Conservation (phyloP, 2,113 vertebrate species). For the Heterochromis multidens region DNA sequence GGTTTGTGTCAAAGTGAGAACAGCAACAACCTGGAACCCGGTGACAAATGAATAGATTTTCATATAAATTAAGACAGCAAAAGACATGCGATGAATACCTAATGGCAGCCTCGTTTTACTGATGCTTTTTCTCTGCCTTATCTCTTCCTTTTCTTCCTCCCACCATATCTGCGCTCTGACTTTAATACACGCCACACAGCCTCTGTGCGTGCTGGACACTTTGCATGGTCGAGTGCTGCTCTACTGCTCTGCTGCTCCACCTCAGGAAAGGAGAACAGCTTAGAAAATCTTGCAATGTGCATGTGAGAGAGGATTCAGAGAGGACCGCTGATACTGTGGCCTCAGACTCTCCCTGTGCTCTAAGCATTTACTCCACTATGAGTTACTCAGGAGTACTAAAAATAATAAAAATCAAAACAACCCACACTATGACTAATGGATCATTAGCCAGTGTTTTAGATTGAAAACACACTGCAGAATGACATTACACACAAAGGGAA, state of each 20-base stretch:
- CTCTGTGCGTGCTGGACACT: constrained; percentile 19
- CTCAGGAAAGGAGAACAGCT: background rate
- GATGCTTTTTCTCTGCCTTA: background rate
- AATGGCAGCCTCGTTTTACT: background rate
- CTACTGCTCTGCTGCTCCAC: background rate
- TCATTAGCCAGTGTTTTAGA: background rate
- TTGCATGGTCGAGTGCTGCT: constrained; percentile 14
- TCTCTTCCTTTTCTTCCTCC: background rate
- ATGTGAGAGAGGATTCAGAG: background rate
- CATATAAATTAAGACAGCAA: constrained; percentile 26
- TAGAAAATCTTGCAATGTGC: background rate
- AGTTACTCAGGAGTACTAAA: background rate
- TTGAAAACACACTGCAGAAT: background rate
- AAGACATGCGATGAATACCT: constrained; percentile 13
- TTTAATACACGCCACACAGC: background rate
- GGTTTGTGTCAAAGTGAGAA: constrained; percentile 12
- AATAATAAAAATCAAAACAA: background rate
- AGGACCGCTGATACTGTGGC: background rate
- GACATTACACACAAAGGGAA: background rate
- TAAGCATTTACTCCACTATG: background rate
- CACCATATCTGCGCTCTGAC: background rate
- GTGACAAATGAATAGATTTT: constrained; percentile 20
- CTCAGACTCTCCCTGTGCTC: background rate
- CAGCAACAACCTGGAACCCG: constrained; percentile 9
- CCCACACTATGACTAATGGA: background rate